Conservation (phyloP, 2,888 invertebrate species). For the Tetheella fluctuosa region DNA sequence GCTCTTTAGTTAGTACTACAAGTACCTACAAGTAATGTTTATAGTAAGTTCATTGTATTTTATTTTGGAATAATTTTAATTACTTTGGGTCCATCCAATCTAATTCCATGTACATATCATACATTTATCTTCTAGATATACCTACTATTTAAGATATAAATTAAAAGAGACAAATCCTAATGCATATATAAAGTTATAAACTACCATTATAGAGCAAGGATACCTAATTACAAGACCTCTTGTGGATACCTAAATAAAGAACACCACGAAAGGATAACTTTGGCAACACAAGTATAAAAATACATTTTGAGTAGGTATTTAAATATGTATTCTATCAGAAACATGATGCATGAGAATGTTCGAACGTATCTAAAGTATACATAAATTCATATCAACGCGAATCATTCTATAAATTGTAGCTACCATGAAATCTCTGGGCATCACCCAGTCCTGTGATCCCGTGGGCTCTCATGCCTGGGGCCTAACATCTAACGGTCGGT, state of each 20-base stretch:
- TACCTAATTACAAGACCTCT: too few species aligned
- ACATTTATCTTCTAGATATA: not conserved
- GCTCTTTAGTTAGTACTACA: not conserved
- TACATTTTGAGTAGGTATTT: too few species aligned
- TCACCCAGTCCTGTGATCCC: constrained; percentile 38
- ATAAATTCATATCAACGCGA: constrained; percentile 11
- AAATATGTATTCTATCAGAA: too few species aligned
- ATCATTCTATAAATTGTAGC: constrained; percentile 10
- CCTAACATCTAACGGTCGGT: constrained; percentile 67
- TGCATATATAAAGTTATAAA: too few species aligned
- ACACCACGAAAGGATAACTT: not conserved
- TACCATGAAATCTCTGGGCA: constrained; percentile 9
- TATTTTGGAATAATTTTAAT: not conserved
- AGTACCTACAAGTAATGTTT: not conserved
- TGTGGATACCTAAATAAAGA: too few species aligned
- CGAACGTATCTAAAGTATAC: not conserved
- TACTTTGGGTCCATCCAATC: not conserved
- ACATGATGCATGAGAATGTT: not conserved
- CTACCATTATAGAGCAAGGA: not conserved
- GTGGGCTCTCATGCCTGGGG: constrained; percentile 40
- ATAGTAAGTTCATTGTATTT: not conserved
- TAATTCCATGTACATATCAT: not conserved
- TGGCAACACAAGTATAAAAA: not conserved
- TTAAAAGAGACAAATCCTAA: too few species aligned
- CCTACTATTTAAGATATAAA: too few species aligned